Evolutionary conservation across 2,113 vertebrate species (phyloP).

Genomic region (Tinamus guttatus): DNA sequence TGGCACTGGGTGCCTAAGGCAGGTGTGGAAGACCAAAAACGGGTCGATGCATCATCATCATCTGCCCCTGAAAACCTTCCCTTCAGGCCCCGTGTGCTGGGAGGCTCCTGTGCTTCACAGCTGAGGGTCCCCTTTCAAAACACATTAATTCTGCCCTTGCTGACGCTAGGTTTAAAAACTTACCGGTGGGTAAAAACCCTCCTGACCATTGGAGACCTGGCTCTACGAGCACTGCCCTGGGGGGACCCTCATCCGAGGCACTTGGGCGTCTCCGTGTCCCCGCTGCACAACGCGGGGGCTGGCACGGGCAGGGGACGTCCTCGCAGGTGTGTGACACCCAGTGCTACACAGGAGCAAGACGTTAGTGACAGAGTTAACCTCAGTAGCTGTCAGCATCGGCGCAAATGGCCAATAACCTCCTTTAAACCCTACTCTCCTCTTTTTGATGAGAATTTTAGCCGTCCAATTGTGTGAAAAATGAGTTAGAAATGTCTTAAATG

Average conservation of each 20-base stretch:
- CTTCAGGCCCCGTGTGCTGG: neutral
- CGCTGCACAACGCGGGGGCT: neutral
- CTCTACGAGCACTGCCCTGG: neutral
- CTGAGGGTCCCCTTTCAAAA: neutral
- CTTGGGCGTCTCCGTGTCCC: neutral
- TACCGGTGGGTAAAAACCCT: neutral
- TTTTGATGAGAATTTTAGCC: neutral
- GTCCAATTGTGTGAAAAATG: neutral
- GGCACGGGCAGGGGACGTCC: neutral
- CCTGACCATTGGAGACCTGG: neutral
- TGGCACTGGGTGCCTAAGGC: neutral
- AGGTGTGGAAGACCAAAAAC: neutral
- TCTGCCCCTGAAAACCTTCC: neutral
- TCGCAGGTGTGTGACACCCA: neutral
- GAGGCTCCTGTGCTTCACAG: neutral
- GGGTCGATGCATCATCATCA: neutral
- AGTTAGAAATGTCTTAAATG: neutral
- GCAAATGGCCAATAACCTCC: neutral
- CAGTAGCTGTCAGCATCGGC: neutral
- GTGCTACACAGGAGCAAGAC: rapidly evolving
- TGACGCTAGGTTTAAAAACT: neutral
- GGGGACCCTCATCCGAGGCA: neutral
- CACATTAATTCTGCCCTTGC: rapidly evolving
- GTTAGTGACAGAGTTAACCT: neutral
- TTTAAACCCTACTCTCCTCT: neutral